Evolutionary conservation across 2,113 vertebrate genomes (phyloP).

Genomic region (Thunnus thynnus): DNA sequence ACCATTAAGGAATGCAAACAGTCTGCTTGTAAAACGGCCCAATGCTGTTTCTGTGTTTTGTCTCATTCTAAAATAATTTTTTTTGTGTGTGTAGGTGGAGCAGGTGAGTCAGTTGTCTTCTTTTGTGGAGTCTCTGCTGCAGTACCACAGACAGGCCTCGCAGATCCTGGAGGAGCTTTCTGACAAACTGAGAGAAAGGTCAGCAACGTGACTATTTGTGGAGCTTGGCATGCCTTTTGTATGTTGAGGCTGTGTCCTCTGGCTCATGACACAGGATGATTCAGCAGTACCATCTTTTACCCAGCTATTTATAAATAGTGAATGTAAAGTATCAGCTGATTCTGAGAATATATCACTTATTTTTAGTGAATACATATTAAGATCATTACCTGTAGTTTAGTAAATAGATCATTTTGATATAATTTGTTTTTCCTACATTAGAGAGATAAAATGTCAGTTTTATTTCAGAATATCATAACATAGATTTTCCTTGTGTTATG

Average conservation of each 20-base stretch:
- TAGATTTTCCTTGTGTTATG: too few relatives aligned
- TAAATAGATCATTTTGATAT: neutral
- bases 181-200: conserved; percentile 89
- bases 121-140: conserved; percentile 94
- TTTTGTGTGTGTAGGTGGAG: conserved; percentile 87
- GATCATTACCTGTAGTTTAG: neutral
- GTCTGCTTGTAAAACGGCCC: neutral
- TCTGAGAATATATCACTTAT: neutral
- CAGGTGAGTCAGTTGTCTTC: conserved; percentile 96
- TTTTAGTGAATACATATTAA: conserved; percentile 1
- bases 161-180: conserved; percentile 93
- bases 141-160: conserved; percentile 92
- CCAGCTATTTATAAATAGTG: conserved; percentile 2
- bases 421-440: neutral
- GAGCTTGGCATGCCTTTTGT: conserved; percentile 11
- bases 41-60: neutral
- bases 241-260: conserved; percentile 41
- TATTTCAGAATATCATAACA: neutral
- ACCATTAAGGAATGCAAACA: neutral
- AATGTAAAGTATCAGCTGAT: conserved; percentile 5
- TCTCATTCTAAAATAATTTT: conserved; percentile 5
- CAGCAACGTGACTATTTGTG: conserved; percentile 58
- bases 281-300: neutral
- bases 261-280: conserved; percentile 25
- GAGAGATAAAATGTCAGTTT: neutral